Evolutionary conservation across 2,888 invertebrate species (phyloP), one percentile per base, ranked within the genome.

Genomic region (Idaea straminata): DNA sequence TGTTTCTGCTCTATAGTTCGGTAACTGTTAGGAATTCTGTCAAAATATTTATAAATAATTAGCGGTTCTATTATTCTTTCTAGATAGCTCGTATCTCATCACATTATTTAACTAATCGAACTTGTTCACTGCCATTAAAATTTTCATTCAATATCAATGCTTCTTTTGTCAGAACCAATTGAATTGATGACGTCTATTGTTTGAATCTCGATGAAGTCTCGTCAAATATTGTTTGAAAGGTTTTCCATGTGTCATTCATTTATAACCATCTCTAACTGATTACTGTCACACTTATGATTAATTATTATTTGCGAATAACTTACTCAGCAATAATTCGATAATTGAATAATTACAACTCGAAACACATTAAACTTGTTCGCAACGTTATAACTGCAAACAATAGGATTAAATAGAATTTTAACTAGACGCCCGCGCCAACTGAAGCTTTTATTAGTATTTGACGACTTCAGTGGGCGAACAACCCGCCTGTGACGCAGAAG

Each of bases 11-110:
- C 4, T 47, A 47, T 47, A 47, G 47, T 47, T 10, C 47, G 47
- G 10, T 47, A 10, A 47, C 47, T 47, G 13, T 47, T 47, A 10
- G 7, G 10, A 47, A 47, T 47, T 65, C 81, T 77, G 80, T 84
- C 83, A 83, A 77, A 77, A 76, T 64, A 72, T 64, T 80, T 77
- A 77, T 82, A 69, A 75, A 73, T 74, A 76, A 79, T 77, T 80
- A 76, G 78, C 82, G 75, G 80, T 79, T 73, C 77, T 77, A 71
- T 78, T 77, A 74, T 78, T 75, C 38, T 64, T 61, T 15, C 61
- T 61, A 59, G 59, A 58, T 58, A 6, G 15, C 58, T 16, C 62
- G 69, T 65, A 62, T 62, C 62, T 63, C 61, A 57, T 66, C 61
- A 35, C 57, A 63, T 62, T 62, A 35, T 62, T 16, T 13, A 47